Evolutionary conservation across 2,888 invertebrate genomes (phyloP), one percentile per base, ranked within the genome.

Genomic region (Lasioglossum malachurum): DNA sequence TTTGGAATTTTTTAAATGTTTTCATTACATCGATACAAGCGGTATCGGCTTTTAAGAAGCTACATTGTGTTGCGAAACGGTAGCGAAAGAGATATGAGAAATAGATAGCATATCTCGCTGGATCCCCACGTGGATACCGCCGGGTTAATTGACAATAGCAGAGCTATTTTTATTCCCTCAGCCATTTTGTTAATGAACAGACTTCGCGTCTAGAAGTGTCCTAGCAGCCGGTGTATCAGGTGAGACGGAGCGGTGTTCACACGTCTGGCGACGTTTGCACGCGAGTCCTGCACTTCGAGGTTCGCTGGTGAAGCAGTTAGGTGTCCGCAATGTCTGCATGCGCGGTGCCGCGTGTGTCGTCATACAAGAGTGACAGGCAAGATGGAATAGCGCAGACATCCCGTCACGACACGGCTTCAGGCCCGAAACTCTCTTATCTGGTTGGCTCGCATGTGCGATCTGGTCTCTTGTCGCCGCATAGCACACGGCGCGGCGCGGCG

Each of bases 391-490:
- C 90, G 78, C 84, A 83, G 92, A 94, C 92, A 92, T 93, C 91
- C 91, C 93, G 93, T 93, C 92, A 93, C 93, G 94, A 92, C 91
- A 93, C 89, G 84, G 86, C 89, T 91, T 90, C 91, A 86, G 83
- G 87, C 90, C 91, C 80, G 86, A 89, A 91, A 89, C 80, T 83
- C 90, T 69, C 80, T 94, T 94, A 94, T 94, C 94, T 93, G 75
- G 60, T 38, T 75, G 77, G 87, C 83, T 94, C 90, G 94, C 94
- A 93, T 94, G 94, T 88, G 92, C 90, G 90, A 94, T 94, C 94
- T 93, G 73, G 77, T 75, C 84, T 85, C 23, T 38, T 76, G 83
- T 72, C 86, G 86, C 77, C 46, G 53, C 78, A 67, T 49, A 64
- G 78, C 73, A 19, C 74, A 78, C 67, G 82, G 35, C 53, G 77